A percentile compares a stretch with the other conserved stretches of the same genome.
Conservation (phyloP, 1,140 invertebrate genomes). For the Wasmannia auropunctata region DNA sequence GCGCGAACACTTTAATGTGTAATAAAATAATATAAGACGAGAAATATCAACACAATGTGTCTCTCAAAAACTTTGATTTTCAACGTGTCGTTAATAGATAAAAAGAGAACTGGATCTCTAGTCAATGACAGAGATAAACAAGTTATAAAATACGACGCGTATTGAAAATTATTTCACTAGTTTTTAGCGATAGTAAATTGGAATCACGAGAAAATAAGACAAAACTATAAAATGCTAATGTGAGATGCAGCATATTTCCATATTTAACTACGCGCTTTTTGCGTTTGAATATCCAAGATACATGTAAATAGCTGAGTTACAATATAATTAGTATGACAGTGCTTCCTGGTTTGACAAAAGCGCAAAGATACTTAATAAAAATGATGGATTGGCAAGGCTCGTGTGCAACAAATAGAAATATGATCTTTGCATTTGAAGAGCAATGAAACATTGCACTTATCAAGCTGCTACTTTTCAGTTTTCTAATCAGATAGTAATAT, state of each 20-base stretch:
- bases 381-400: neutral
- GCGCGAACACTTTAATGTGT: neutral
- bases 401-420: slow-evolving; percentile 11
- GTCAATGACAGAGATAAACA: slow-evolving; percentile 57
- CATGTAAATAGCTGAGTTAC: slow-evolving; percentile 50
- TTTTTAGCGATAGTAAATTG: neutral
- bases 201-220: neutral
- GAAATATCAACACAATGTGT: neutral
- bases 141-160: neutral
- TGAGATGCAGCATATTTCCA: slow-evolving; percentile 15
- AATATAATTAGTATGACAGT: slow-evolving; percentile 42
- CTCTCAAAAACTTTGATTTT: neutral
- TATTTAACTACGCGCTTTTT: slow-evolving; percentile 4
- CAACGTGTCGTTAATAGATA: neutral
- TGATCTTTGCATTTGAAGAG: neutral
- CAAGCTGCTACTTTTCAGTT: neutral
- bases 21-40: neutral
- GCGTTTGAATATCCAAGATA: slow-evolving; percentile 23
- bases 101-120: slow-evolving; percentile 39
- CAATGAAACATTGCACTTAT: neutral
- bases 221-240: neutral
- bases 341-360: slow-evolving; percentile 40
- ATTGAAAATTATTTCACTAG: neutral
- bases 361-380: slow-evolving; percentile 7
- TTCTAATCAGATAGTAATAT: neutral